Evolutionary conservation across 2,888 invertebrate genomes (phyloP), one percentile per base, ranked within the genome.

Genomic region (Agonum fuliginosum): DNA sequence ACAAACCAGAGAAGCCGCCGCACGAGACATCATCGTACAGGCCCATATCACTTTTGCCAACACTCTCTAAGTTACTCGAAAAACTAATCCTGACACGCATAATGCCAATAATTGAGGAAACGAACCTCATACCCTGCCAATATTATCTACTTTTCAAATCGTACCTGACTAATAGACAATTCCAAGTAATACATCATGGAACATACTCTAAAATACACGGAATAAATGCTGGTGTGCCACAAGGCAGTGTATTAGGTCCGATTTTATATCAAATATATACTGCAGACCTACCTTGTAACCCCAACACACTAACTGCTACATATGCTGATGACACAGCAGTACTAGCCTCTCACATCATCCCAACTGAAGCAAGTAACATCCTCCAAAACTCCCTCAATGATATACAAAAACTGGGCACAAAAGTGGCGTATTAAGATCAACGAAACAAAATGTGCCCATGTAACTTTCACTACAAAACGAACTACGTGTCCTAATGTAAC

Each of bases 401-500:
- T n/a, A n/a, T n/a, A n/a, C n/a, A n/a, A 72, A 43, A 48, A 78
- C 8, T 80, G 80, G 79, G 20, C 75, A 4, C 67, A 78, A 1
- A 78, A 71, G 51, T 81, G 80, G 79, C 48, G 71, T 12, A 79
- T 80, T 4, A 79, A 74, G 48, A 58, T 54, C 1, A 80, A n/a
- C n/a, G n/a, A 19, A 67, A 43, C 5, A 78, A 62, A 70, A 80
- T 22, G 46, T n/a, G n/a, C n/a, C n/a, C n/a, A n/a, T n/a, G n/a
- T n/a, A n/a, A n/a, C n/a, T n/a, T n/a, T n/a, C n/a, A n/a, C n/a
- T n/a, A n/a, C n/a, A n/a, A n/a, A n/a, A n/a, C n/a, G n/a, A n/a
- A 5, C 14, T 17, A 48, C 0, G 20, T 48, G 20, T 5, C 20
- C 48, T 20, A 17, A 48, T 20, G 20, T 48, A 8, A 0, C 17